Evolutionary conservation across 2,888 invertebrate genomes (phyloP), one percentile per base, ranked within the genome.

Genomic region (Aleiodes alternator): DNA sequence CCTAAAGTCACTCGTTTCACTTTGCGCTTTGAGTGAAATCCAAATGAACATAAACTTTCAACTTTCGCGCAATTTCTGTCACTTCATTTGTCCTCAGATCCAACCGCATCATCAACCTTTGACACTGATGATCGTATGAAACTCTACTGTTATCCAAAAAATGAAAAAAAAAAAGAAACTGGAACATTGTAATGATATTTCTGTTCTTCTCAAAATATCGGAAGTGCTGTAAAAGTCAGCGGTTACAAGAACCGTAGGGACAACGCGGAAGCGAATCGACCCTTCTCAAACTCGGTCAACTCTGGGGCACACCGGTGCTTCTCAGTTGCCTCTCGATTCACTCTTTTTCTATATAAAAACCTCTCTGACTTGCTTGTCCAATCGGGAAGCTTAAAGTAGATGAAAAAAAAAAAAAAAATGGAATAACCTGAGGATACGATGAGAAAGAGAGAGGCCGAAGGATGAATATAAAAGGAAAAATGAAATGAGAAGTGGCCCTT

Each of bases 261-360:
- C 29, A 59, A 43, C 76, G 76, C 64, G 78, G 71, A 73, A 78
- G 69, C 66, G 71, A 68, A 73, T 69, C 74, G 79, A 82, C 82
- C 82, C 82, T 82, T 80, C 80, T 82, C 82, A 80, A 83, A 82
- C 78, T 79, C 80, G 80, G 79, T 82, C 80, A 81, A 81, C 80
- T 43, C 43, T 78, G 79, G 77, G 77, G 72, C 76, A 59, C 59
- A 43, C 53, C 53, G 14, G 53, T 14, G 14, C 53, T 53, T 53
- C 16, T 16, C 38, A 43, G 14, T 43, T 23, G 66, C 66, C 51
- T 68, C 51, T 51, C 51, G 68, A 68, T 68, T 51, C 51, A 51
- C 68, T 68, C 50, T 51, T 68, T 68, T 31, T 51, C 14, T 53
- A 53, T 53, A 53, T 53, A 53, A 31, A 31, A 31, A 68, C 29